Evolutionary conservation across 2,113 vertebrate species (phyloP).

Genomic region (Corythornis madagascariensis): DNA sequence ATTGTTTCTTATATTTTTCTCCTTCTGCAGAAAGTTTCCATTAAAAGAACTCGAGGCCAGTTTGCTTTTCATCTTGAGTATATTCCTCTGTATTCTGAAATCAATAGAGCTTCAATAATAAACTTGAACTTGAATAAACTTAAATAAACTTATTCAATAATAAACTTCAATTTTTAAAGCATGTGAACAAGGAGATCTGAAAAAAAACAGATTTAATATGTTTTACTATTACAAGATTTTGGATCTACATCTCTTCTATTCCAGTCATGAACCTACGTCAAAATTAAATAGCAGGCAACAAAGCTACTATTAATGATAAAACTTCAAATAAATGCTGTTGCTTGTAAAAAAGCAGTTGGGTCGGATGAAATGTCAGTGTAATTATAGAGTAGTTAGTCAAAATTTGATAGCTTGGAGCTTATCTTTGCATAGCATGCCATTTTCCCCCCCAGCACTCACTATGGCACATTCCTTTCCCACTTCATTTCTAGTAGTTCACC

Average conservation of each 20-base stretch:
- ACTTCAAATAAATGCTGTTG: constrained; percentile 19
- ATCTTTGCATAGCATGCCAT: neutral
- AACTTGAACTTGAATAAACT: neutral
- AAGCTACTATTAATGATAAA: constrained; percentile 7
- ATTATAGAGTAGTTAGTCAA: neutral
- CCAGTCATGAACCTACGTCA: neutral
- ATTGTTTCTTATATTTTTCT: neutral
- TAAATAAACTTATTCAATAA: neutral
- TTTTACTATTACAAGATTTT: neutral
- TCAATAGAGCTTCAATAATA: neutral
- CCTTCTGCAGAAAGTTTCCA: neutral
- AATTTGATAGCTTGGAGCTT: constrained; percentile 35
- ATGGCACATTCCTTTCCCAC: neutral
- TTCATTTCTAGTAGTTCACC: neutral
- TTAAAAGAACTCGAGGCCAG: neutral
- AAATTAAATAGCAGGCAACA: constrained; percentile 15
- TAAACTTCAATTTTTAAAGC: neutral
- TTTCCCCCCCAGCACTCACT: neutral
- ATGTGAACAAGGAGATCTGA: neutral
- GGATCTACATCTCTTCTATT: neutral
- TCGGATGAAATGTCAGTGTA: constrained; percentile 24
- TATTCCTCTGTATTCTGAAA: neutral
- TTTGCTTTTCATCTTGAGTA: neutral
- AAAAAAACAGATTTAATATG: neutral
- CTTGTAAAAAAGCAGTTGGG: constrained; percentile 9